phyloP scores from a whole-genome alignment of 2,797 vertebrate genomes.

The Allochrocebus solatus region DNA sequence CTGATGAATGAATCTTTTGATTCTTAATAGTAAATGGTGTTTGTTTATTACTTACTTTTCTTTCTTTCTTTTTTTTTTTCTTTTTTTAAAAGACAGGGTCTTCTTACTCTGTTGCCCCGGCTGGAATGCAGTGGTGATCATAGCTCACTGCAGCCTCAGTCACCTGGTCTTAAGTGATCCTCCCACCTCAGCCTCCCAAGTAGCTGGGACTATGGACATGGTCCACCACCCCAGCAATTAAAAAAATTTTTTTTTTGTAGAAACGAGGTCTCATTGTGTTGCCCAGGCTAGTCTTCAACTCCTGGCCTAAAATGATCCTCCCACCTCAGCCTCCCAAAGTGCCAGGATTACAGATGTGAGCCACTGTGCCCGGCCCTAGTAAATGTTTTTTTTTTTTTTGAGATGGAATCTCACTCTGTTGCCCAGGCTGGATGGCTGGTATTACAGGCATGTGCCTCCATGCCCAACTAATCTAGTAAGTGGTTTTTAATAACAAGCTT shows the following conservation, averaged over 20 bases:
- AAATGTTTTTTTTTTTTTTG: not conserved
- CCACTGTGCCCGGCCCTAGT: not conserved
- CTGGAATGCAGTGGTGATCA: not conserved
- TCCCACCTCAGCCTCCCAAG: not conserved
- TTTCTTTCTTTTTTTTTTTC: too few species aligned
- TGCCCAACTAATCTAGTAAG: not conserved
- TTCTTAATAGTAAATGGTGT: not conserved
- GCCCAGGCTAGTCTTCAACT: not conserved
- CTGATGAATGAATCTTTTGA: not conserved
- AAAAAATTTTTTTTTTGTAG: not conserved
- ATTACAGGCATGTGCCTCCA: not conserved
- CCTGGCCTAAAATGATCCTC: not conserved
- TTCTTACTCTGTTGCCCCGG: not conserved
- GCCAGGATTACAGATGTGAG: not conserved
- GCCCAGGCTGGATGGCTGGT: not conserved
- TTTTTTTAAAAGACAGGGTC: not conserved
- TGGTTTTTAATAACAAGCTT: slow-evolving; percentile 7
- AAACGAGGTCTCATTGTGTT: not conserved
- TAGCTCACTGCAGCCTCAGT: not conserved
- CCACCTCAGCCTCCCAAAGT: not conserved
- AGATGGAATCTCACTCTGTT: not conserved
- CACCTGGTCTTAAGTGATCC: not conserved
- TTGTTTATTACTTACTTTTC: too few species aligned
- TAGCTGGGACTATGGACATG: not conserved
- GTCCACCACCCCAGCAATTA: not conserved